phyloP scores from a whole-genome alignment of 2,888 invertebrate genomes.

The Ectemnius cavifrons region DNA sequence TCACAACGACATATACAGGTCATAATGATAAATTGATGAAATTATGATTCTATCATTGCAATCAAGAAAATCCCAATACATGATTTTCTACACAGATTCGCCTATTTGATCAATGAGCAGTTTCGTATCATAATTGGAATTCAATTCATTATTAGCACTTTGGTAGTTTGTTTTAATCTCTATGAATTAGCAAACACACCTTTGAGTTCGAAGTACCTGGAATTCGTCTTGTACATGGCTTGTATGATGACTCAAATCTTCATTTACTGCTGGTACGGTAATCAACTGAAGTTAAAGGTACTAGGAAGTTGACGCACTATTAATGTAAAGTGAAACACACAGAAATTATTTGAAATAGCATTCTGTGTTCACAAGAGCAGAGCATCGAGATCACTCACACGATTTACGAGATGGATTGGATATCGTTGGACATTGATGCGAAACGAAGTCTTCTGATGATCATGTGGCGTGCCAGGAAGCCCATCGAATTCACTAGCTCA shows the following conservation, averaged over 20 bases:
- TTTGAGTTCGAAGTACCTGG: conserved; percentile 26
- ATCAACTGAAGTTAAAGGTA: conserved; percentile 55
- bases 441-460: conserved; percentile 44
- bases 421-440: neutral
- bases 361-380: conserved; percentile 26
- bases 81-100: conserved; percentile 27
- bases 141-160: conserved; percentile 46
- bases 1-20: conserved; percentile 49
- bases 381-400: conserved; percentile 44
- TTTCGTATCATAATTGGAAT: conserved; percentile 42
- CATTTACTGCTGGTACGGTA: conserved; percentile 59
- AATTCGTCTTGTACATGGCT: conserved; percentile 39
- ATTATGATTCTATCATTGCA: no score
- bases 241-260: conserved; percentile 54
- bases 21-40: neutral
- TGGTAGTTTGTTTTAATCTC: conserved; percentile 51
- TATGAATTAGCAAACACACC: conserved; percentile 41
- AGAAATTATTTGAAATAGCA: neutral
- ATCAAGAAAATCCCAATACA: no score
- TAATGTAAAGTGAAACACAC: neutral
- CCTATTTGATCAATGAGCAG: conserved; percentile 25
- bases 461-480: conserved; percentile 38
- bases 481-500: conserved; percentile 50
- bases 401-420: conserved; percentile 57
- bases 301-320: neutral